Base-by-base conservation (phyloP, 2,113 vertebrate genomes). In the Coptodon bakossiorum region DNA sequence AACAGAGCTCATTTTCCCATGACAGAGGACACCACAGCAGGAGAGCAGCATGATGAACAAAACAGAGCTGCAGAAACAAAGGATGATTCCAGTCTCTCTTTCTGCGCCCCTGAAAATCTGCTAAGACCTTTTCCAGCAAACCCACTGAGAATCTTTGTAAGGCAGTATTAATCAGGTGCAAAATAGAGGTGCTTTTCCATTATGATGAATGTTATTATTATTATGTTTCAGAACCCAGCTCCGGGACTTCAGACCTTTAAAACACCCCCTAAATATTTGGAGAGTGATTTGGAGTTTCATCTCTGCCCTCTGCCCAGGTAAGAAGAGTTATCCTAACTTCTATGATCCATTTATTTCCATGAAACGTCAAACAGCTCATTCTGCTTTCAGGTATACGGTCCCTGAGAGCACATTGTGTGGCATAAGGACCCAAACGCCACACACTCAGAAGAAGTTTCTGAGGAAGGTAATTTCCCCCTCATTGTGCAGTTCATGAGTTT, bases 121-220 rank as follows among this genome's bases (percentile, higher is more conserved):
- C 89, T 97, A 14, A 83, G 19, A 24, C 95, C 97, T 12, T 6
- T 13, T 48, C 89, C 66, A 81, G 90, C 94, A 40, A 96, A 97
- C 79, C 97, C 97, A 2, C 96, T 98, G 52, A 94, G 97, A 52
- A 95, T 99, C 89, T 99, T 99, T 95, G 98, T 99, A 96, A 97
- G 97, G 95, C 43, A 31, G 19, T 27, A 19, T 13, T 19, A 17
- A 52, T 82, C 27, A 68, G 54, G 34, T 8, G 40, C 5, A 5
- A 66, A n/a, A 29, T 16, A 48, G 7, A 34, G 45, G 1, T n/a
- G 31, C 56, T 61, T 48, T 29, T 27, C n/a, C 19, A 82, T 22
- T 59, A 6, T 0, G 22, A 40, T 10, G 4, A 38, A 19, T n/a
- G 2, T 66, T 66, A 66, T 66, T 6, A 10, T 79, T 6, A 3